Conservation (phyloP, 1,140 invertebrate species). For the Rhynchophorus ferrugineus region DNA sequence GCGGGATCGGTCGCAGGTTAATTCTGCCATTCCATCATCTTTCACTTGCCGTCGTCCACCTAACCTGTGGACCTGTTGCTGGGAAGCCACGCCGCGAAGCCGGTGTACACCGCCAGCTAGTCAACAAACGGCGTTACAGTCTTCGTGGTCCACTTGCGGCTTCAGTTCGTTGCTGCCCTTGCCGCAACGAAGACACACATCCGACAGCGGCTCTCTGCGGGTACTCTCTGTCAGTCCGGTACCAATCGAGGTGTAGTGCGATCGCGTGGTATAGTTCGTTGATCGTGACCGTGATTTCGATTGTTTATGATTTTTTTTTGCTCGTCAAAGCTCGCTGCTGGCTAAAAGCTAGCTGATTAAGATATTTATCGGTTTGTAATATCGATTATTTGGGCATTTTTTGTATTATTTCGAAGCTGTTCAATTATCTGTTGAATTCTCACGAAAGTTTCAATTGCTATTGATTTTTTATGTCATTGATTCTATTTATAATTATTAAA, state of each 20-base stretch:
- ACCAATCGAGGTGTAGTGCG: no score
- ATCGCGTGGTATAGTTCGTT: slow-evolving; percentile 2
- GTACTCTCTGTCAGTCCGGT: no score
- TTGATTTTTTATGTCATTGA: no score
- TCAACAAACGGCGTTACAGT: slow-evolving; percentile 10
- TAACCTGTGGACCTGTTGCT: slow-evolving; percentile 1
- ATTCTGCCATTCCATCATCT: no score
- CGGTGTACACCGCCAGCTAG: slow-evolving; percentile 9
- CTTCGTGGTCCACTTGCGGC: slow-evolving; percentile 16
- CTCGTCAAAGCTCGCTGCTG: no score
- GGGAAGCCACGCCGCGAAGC: slow-evolving; percentile 7
- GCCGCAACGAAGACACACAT: slow-evolving; percentile 9
- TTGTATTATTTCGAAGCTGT: no score
- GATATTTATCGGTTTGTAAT: neutral
- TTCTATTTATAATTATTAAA: no score
- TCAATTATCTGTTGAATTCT: no score
- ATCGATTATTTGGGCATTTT: slow-evolving; percentile 1
- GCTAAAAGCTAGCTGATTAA: no score
- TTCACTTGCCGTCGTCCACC: neutral
- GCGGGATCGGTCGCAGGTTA: no score
- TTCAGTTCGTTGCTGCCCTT: slow-evolving; percentile 19
- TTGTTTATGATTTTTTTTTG: neutral
- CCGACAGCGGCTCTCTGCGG: no score
- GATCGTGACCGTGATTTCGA: slow-evolving; percentile 3
- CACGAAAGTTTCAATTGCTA: no score